A percentile compares a stretch with the other conserved stretches of the same genome.
Conservation (phyloP, 2,797 vertebrate genomes). For the Manis pentadactyla region DNA sequence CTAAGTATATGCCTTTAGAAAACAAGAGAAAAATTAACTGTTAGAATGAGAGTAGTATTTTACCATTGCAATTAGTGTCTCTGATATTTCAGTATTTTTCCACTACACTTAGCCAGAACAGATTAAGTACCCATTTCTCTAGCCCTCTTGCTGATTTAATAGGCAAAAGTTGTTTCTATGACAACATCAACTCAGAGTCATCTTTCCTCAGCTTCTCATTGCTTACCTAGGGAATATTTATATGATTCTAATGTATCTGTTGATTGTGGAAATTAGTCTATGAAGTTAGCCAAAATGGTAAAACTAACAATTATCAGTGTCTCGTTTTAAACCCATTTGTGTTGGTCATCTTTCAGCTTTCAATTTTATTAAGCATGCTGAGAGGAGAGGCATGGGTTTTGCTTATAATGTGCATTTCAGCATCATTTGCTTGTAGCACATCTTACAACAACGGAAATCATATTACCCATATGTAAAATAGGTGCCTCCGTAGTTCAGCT, state of each 20-base stretch:
- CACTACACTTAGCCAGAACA: not conserved
- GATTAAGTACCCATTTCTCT: not conserved
- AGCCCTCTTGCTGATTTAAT: not conserved
- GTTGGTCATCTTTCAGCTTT: not conserved
- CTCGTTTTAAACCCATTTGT: not conserved
- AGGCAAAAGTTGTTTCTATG: constrained; percentile 53
- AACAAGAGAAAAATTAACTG: not conserved
- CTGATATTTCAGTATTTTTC: not conserved
- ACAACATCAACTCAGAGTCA: constrained; percentile 3
- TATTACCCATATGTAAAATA: not conserved
- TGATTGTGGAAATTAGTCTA: not conserved
- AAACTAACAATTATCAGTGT: not conserved
- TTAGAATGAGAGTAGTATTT: not conserved
- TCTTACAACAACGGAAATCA: not conserved
- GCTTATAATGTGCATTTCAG: not conserved
- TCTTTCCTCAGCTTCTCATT: not conserved
- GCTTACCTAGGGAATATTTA: not conserved
- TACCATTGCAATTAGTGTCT: not conserved
- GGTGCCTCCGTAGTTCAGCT: not conserved
- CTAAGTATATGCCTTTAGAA: constrained; percentile 35
- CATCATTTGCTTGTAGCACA: not conserved
- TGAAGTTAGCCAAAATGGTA: not conserved
- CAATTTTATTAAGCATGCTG: not conserved
- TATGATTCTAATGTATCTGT: not conserved
- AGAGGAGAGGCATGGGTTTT: not conserved